phyloP scores from a whole-genome alignment of 2,113 vertebrate species.

The Casuarius casuarius region DNA sequence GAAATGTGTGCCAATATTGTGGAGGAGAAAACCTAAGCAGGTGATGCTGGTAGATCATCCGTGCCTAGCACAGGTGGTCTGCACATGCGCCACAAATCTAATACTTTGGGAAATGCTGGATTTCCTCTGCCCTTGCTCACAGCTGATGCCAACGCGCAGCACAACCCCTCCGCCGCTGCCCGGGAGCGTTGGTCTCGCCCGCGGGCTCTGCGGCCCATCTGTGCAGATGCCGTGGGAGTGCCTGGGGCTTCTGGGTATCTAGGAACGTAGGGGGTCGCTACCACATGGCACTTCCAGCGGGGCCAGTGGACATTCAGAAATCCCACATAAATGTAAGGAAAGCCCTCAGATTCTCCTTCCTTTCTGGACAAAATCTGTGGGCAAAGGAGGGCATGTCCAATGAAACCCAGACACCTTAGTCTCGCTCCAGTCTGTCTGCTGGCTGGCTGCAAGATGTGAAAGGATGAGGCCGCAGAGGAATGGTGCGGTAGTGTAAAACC shows the following conservation, averaged over 20 bases:
- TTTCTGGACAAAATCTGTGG: slow-evolving; percentile 36
- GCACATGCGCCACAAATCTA: neutral
- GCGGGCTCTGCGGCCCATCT: neutral
- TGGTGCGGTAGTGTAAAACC: slow-evolving; percentile 17
- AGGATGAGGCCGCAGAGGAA: slow-evolving; percentile 33
- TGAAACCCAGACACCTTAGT: slow-evolving; percentile 4
- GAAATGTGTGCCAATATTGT: neutral
- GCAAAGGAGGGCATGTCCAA: slow-evolving; percentile 16
- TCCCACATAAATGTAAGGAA: neutral
- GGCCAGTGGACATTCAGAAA: neutral
- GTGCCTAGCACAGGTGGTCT: neutral
- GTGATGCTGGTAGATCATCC: neutral
- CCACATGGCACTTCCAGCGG: neutral
- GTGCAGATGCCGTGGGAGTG: neutral
- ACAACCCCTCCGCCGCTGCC: neutral
- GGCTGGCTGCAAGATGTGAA: slow-evolving; percentile 28
- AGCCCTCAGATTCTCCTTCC: neutral
- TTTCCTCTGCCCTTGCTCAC: neutral
- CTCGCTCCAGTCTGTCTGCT: slow-evolving; percentile 24
- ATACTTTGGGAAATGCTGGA: neutral
- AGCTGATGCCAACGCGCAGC: slow-evolving; percentile 25
- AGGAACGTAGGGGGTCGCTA: neutral
- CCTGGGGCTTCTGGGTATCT: neutral
- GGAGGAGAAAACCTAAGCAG: neutral
- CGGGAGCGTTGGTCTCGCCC: neutral